Base-by-base conservation (phyloP, 1,140 invertebrate species). In the Idris sp. region DNA sequence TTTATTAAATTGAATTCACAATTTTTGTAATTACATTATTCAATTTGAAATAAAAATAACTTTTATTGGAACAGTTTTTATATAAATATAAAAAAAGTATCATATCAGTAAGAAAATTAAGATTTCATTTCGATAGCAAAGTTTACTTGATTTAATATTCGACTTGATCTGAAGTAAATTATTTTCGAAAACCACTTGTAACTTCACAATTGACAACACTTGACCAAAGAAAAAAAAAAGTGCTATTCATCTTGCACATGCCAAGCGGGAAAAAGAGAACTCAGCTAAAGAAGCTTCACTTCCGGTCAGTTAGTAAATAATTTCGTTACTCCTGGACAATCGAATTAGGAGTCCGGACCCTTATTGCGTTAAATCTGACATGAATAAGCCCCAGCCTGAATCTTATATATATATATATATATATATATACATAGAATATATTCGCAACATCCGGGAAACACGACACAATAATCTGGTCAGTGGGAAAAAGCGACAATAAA, bases 271-370 rank as follows among this genome's bases (percentile, higher is more conserved):
- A n/a, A n/a, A n/a, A n/a, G 7, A 28, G 28, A 43, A 43, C 28
- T 9, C 35, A 41, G 6, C n/a, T n/a, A 54, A 59, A 53, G 48
- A 28, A 68, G 54, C 28, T 26, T 30, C 30, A 64, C 59, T 85
- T 85, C 83, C 81, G 84, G 84, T 82, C 81, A 81, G 69, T 77
- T 64, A 53, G 30, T 35, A 58, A 76, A 76, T 76, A 80, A 81
- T 83, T 83, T 83, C 74, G 76, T 81, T 77, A 80, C 74, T 78
- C 78, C 80, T 48, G 61, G 46, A 53, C 74, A 83, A 85, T 84
- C 81, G 83, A 84, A 85, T 86, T 84, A 85, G 74, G 71, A 72
- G 65, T 68, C 82, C 78, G 83, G 56, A 59, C 43, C 44, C 68
- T 61, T 77, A 74, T 81, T 77, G 76, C 67, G 68, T 79, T 79